Conservation (phyloP, 2,888 invertebrate genomes). For the Augiades crinisus region DNA sequence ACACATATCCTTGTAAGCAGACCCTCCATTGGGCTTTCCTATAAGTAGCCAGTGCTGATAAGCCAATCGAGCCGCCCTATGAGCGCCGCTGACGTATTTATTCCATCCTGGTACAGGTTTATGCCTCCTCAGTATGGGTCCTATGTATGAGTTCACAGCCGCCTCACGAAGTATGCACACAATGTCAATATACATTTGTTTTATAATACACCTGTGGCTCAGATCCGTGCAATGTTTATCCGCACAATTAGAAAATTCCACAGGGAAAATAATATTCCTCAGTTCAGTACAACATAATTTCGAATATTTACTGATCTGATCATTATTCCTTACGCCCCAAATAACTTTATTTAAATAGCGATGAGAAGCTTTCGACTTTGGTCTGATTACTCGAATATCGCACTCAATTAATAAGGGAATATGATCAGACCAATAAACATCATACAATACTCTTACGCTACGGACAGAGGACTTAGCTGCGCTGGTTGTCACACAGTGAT, state of each 20-base stretch:
- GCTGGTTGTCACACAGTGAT: background rate
- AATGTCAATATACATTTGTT: background rate
- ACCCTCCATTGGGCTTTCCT: too few species aligned
- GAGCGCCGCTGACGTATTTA: too few species aligned
- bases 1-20: too few species aligned
- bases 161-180: background rate
- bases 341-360: background rate
- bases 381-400: too few species aligned
- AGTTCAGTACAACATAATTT: background rate
- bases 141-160: too few species aligned
- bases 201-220: background rate
- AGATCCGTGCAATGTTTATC: background rate
- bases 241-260: background rate
- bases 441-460: too few species aligned
- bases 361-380: too few species aligned
- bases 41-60: too few species aligned
- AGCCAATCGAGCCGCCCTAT: too few species aligned
- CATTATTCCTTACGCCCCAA: background rate
- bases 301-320: background rate
- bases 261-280: background rate
- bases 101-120: too few species aligned
- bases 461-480: too few species aligned
- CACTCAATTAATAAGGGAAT: background rate
- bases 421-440: conserved; percentile 3
- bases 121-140: too few species aligned